Evolutionary conservation across 2,888 invertebrate genomes (phyloP), one percentile per base, ranked within the genome.

Genomic region (Asteroscopus sphinx): DNA sequence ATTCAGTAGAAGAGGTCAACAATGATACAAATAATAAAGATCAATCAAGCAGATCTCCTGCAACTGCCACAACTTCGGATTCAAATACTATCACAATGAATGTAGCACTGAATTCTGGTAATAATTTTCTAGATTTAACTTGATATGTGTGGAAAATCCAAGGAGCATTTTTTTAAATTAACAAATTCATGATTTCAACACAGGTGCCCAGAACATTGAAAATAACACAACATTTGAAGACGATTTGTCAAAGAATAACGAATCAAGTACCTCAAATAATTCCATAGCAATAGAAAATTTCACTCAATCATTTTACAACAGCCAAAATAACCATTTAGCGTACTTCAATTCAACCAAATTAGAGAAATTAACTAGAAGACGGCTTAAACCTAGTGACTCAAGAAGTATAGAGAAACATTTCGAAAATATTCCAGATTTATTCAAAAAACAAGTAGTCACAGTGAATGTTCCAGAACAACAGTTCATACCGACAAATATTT

Each of bases 401-500:
- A 74, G 73, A 59, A 68, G 32, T 8, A 32, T 83, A 4, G 72
- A 82, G 21, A 79, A 76, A 40, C 61, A 49, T 68, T 90, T 91
- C 45, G 76, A 83, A 39, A 75, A 73, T 48, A 47, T 93, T 33
- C 90, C 92, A 16, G 85, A 89, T 52, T 68, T 90, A n/a, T 80
- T 73, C 15, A 73, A 82, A 40, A 80, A 85, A 58, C 68, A 77
- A 25, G 48, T 79, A n/a, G 79, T 88, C 1, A 80, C 79, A 17
- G 52, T 92, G 0, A 83, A 83, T 44, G 83, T 80, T 4, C 92
- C 93, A 1, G 80, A 85, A 3, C 82, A 83, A 55, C 55, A 80
- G 48, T 79, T 76, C 42, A 68, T 93, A 47, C 93, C 93, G 7
- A 73, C 81, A 60, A 87, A 87, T 66, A 77, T 93, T 45, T 81